Evolutionary conservation across 35 echinoderm and acorn worm species (phyloP).

Genomic region (Strongylocentrotus purpuratus): DNA sequence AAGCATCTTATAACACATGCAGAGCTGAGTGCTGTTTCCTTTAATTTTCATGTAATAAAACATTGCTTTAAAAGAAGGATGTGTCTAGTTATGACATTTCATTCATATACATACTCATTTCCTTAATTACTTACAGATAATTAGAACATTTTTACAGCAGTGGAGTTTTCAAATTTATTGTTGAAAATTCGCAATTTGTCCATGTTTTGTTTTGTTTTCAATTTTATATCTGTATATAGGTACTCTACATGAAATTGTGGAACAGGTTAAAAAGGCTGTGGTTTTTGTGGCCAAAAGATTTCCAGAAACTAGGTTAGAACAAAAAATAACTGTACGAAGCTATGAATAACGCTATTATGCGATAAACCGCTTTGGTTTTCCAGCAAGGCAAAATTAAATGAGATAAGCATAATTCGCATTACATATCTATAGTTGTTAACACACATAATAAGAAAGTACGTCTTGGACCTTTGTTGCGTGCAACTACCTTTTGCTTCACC

Average conservation of each 20-base stretch:
- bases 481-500: background rate
- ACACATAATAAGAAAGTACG: background rate
- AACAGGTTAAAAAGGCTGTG: background rate
- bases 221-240: background rate
- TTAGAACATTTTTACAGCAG: too few species aligned
- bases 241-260: constrained; percentile 2
- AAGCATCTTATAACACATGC: too few species aligned
- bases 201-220: too few species aligned
- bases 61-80: too few species aligned
- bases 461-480: background rate
- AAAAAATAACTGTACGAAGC: background rate
- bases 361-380: background rate
- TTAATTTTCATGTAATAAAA: too few species aligned
- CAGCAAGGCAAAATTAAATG: background rate
- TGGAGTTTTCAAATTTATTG: too few species aligned
- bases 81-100: too few species aligned
- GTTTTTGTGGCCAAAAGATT: constrained; percentile 20
- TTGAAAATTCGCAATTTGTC: too few species aligned
- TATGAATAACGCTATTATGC: background rate
- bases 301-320: constrained; percentile 1
- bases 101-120: too few species aligned
- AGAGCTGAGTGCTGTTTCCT: too few species aligned
- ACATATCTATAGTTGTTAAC: background rate
- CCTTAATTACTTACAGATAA: too few species aligned
- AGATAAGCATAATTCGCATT: background rate